A percentile compares a stretch with the other conserved stretches of the same genome.
phyloP scores from a whole-genome alignment of 2,797 vertebrate species.

The Chaetodon trifasciatus region DNA sequence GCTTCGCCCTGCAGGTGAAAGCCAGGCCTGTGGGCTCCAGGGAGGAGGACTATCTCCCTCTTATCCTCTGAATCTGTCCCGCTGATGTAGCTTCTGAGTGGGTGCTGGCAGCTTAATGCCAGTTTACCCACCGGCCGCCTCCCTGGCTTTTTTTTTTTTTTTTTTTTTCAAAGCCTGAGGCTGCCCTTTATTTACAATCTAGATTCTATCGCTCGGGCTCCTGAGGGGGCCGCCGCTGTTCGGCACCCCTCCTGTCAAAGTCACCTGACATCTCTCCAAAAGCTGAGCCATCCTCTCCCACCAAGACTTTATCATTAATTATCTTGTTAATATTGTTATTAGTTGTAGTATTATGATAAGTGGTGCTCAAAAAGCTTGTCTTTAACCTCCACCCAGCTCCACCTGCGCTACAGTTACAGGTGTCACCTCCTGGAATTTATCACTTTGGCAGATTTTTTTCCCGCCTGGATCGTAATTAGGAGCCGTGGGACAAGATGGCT shows the following conservation, averaged over 20 bases:
- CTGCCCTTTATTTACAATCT: constrained; percentile 59
- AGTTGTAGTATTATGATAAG: too few relatives aligned
- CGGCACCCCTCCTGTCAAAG: constrained; percentile 27
- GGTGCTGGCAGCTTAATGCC: constrained; percentile 53
- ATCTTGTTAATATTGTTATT: background rate
- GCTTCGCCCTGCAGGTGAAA: constrained; percentile 51
- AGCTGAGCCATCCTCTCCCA: constrained; percentile 26
- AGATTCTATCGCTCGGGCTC: constrained; percentile 41
- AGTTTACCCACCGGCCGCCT: constrained; percentile 53
- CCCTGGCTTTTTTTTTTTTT: background rate
- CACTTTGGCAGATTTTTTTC: constrained; percentile 8
- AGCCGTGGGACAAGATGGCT: constrained; percentile 49
- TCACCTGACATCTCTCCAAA: constrained; percentile 51
- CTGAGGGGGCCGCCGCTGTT: constrained; percentile 17
- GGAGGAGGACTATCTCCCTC: constrained; percentile 34
- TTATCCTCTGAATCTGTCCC: constrained; percentile 60
- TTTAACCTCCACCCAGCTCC: background rate
- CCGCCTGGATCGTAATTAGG: constrained; percentile 48
- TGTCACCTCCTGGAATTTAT: constrained; percentile 30
- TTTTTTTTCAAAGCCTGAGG: constrained; percentile 36
- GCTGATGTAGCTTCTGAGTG: constrained; percentile 56
- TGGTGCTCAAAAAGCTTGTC: too few relatives aligned
- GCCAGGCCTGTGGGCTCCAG: constrained; percentile 19
- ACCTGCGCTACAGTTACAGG: background rate
- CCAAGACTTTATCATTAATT: background rate